Base-by-base conservation (phyloP, 23 tunicate species). In the Halocynthia aurantium region DNA sequence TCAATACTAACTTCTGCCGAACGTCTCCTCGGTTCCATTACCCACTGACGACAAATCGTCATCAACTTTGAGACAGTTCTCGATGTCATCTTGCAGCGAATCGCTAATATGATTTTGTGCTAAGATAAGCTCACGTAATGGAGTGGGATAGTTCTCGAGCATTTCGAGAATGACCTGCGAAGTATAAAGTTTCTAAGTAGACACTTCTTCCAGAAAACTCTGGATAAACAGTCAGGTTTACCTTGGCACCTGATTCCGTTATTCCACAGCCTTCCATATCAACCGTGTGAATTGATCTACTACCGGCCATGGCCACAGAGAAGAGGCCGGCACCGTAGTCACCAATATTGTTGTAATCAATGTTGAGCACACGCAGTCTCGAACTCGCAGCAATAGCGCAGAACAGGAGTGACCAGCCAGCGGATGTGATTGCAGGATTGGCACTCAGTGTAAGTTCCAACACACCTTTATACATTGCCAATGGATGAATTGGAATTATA, bases 381-480 rank as follows among this genome's bases (percentile, higher is more conserved):
- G 89, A 85, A 61, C 89, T 85, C 13, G 89, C 78, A 13, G 89
- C 69, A 22, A 85, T 78, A 61, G 89, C 83, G 52, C 89, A 85
- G 49, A 85, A 85, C 44, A 85, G 61, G 10, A 55, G 55, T 13
- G 89, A 85, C 89, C 89, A 85, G 15, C 89, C 89, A 7, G 8
- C 6, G 10, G 50, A 18, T 18, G 89, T 69, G 10, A 85, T 79
- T 0, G 61, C 52, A 61, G 89, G 70, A 53, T 85, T 85, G 49
- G 89, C 77, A 72, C 89, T 85, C 64, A 85, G 52, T 13, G 73
- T 74, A 10, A 85, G 77, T 31, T 85, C 83, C 20, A 44, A 6
- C n/a, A 85, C 55, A 8, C 89, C 86, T 82, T 40, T 31, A 31
- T 31, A 31, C 44, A 31, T 31, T 31, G 44, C 4, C 44, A 31